Conservation (phyloP, 2,888 invertebrate species). For the Lepeophtheirus nordmannii region DNA sequence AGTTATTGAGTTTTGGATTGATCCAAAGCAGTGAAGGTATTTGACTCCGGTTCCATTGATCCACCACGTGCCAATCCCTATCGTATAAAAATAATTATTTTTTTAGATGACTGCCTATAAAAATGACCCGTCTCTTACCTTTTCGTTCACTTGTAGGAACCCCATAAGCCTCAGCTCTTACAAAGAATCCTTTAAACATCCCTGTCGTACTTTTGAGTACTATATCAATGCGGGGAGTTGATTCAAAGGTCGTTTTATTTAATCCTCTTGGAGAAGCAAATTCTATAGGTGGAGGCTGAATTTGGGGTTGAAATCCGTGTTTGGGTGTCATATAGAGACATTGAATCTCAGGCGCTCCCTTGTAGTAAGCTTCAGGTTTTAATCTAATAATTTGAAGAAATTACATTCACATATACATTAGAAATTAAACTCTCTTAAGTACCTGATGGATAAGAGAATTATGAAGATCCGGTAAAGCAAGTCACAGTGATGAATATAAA, state of each 20-base stretch:
- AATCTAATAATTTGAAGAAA: background rate
- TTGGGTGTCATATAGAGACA: conserved; percentile 15
- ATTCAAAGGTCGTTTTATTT: background rate
- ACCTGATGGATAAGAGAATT: no score
- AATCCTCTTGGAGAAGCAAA: background rate
- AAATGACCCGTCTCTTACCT: background rate
- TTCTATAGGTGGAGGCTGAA: background rate
- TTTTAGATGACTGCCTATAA: background rate
- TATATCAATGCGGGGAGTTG: background rate
- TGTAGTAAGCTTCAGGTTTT: background rate
- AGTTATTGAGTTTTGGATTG: background rate
- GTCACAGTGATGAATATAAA: no score
- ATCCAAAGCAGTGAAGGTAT: background rate
- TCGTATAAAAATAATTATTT: background rate
- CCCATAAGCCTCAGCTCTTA: background rate
- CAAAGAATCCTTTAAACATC: conserved; percentile 4
- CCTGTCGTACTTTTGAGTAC: background rate
- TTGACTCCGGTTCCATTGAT: background rate
- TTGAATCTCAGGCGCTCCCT: conserved; percentile 5
- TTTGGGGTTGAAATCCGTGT: conserved; percentile 16
- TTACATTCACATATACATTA: no score
- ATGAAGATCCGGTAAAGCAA: no score
- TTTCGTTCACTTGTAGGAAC: background rate
- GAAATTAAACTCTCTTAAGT: no score
- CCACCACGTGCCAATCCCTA: conserved; percentile 8